These are phyloP conservation scores for Eucera pruinosa DNA, from an alignment of 2,888 invertebrate genomes.

Conservation along the genomic window DNA sequence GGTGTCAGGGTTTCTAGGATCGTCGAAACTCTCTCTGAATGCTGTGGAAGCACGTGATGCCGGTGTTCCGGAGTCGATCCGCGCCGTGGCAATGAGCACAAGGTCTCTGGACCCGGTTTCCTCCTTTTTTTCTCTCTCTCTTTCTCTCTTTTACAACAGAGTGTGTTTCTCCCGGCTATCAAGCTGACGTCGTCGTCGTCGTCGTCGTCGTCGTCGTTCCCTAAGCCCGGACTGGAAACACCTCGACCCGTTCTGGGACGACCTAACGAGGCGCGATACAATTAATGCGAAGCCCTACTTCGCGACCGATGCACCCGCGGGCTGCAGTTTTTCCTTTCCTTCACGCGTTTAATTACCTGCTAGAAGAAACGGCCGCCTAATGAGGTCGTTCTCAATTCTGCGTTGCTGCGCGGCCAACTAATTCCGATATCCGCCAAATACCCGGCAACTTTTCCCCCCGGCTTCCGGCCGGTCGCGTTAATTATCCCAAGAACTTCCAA, in stretches of 20 bases:
- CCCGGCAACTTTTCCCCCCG: slow-evolving; percentile 12
- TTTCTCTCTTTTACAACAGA: background rate
- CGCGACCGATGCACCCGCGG: slow-evolving; percentile 64
- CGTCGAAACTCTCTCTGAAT: slow-evolving; percentile 64
- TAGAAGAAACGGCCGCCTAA: slow-evolving; percentile 65
- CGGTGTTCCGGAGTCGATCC: slow-evolving; percentile 58
- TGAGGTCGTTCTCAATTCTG: slow-evolving; percentile 59
- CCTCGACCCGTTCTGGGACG: slow-evolving; percentile 76
- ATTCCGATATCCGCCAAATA: slow-evolving; percentile 49
- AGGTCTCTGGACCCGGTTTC: slow-evolving; percentile 67
- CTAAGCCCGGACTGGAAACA: slow-evolving; percentile 58
- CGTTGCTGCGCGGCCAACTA: slow-evolving; percentile 32
- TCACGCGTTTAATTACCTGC: slow-evolving; percentile 64
- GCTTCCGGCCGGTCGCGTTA: slow-evolving; percentile 32
- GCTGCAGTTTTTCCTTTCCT: slow-evolving; percentile 69
- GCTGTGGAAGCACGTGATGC: slow-evolving; percentile 39
- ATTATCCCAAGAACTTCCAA: slow-evolving; percentile 32
- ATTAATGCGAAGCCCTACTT: slow-evolving; percentile 75
- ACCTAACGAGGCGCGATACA: slow-evolving; percentile 77
- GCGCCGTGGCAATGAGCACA: slow-evolving; percentile 58
- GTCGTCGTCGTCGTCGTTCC: no score
- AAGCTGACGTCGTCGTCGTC: background rate
- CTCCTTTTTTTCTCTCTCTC: slow-evolving; percentile 35
- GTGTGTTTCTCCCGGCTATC: slow-evolving; percentile 1
- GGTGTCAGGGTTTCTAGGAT: slow-evolving; percentile 66